Evolutionary conservation across 1,140 invertebrate species (phyloP).

Genomic region (Saccostrea cuccullata): DNA sequence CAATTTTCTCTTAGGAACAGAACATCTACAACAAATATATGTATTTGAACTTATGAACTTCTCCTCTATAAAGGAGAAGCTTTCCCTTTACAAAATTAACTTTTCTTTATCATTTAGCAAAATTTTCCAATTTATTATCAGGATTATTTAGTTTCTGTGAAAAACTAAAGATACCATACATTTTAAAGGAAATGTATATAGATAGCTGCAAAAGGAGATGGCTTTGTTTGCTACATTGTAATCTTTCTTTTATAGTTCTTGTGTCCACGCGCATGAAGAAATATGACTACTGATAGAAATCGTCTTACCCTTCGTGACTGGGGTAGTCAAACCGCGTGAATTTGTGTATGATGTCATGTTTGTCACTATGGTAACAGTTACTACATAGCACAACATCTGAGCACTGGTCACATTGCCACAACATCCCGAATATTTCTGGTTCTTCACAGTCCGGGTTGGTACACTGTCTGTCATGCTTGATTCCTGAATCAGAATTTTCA

Average conservation of each 20-base stretch:
- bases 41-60: not conserved
- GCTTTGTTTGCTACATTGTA: too few relatives aligned
- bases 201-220: too few relatives aligned
- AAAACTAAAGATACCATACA: too few relatives aligned
- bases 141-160: too few relatives aligned
- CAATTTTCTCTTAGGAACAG: conserved; percentile 54
- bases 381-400: conserved; percentile 89
- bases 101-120: too few relatives aligned
- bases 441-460: conserved; percentile 83
- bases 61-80: not conserved
- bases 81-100: not conserved
- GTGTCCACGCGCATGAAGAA: too few relatives aligned
- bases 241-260: not conserved
- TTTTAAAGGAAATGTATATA: too few relatives aligned
- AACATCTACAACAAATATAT: not conserved
- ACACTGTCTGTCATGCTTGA: conserved; percentile 82
- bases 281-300: not conserved
- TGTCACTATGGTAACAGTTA: conserved; percentile 89
- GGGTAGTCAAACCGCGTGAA: conserved; percentile 86
- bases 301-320: conserved; percentile 53
- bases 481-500: conserved; percentile 79
- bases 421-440: conserved; percentile 88
- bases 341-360: conserved; percentile 87
- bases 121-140: too few relatives aligned
- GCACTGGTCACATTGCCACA: conserved; percentile 89